Base-by-base conservation (phyloP, 1,140 invertebrate genomes). In the Caenorhabditis latens region DNA sequence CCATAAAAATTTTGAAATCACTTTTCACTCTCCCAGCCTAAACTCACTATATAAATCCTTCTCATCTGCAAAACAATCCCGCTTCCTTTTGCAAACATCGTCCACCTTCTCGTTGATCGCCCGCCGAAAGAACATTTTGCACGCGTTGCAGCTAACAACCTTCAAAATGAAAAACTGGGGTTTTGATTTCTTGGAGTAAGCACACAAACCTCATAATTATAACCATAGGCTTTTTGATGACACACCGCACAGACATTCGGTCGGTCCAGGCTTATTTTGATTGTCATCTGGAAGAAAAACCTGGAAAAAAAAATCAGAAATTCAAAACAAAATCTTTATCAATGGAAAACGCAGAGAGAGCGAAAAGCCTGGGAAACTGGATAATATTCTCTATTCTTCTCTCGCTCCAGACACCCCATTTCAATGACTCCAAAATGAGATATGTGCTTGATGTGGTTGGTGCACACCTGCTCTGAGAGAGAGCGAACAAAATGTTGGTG, bases 111-210 rank as follows among this genome's bases (percentile, higher is more conserved):
- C 71, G 46, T 19, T 50, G 71, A 21, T 42, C 21, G 71, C 19
- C 53, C 71, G n/a, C n/a, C 71, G 46, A 53, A 79, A 79, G 71
- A 79, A 79, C 71, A 79, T 79, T 79, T 79, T 79, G 71, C 71
- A 79, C 43, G 71, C 71, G 14, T 79, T 79, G 46, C 71, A 79
- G 4, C 46, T 53, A 8, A 79, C 46, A 13, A 79, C 71, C 71
- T 79, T 7, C 2, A 71, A 71, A 6, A 5, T 0, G 19, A 7
- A 1, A 6, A 19, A n/a, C n/a, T n/a, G 1, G 55, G 4, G 7
- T 19, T 16, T 19, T 1, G n/a, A 21, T n/a, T 58, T 58, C 3
- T 7, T 58, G 1, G 1, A 1, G 1, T 1, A 53, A 16, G 4
- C 9, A 53, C 50, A 13, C 40, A 43, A 5, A 71, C 65, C 14